Evolutionary conservation across 1,140 invertebrate genomes (phyloP).

Genomic region (Penaeus indicus): DNA sequence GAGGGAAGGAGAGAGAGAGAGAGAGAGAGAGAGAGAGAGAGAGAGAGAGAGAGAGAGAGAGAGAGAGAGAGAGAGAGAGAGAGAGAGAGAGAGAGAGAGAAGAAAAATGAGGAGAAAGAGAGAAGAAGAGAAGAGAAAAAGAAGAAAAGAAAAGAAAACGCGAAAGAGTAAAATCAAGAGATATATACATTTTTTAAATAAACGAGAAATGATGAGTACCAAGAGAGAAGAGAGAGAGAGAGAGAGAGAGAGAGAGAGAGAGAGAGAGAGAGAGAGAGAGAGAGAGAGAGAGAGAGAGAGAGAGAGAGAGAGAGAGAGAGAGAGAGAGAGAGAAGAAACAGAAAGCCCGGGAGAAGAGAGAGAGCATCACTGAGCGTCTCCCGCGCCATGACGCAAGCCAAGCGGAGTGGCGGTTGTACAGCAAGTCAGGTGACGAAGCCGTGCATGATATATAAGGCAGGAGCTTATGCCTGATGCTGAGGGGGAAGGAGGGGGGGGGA

Average conservation of each 20-base stretch:
- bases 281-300: background rate
- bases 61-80: too few species aligned
- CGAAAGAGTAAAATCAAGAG: background rate
- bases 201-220: background rate
- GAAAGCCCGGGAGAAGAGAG: background rate
- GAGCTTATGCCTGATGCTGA: too few species aligned
- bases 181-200: background rate
- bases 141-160: background rate
- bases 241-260: background rate
- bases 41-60: too few species aligned
- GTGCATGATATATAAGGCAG: too few species aligned
- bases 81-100: background rate
- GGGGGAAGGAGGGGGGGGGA: too few species aligned
- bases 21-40: too few species aligned
- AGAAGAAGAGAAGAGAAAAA: background rate
- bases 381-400: too few species aligned
- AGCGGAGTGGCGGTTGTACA: too few species aligned
- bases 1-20: too few species aligned
- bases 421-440: too few species aligned
- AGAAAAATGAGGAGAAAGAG: background rate
- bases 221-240: background rate
- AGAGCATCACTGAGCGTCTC: too few species aligned
- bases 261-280: background rate
- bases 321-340: background rate
- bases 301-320: conserved; percentile 34